Evolutionary conservation across 2,888 invertebrate genomes (phyloP), one percentile per base, ranked within the genome.

Genomic region (Lycophotia porphyrea): DNA sequence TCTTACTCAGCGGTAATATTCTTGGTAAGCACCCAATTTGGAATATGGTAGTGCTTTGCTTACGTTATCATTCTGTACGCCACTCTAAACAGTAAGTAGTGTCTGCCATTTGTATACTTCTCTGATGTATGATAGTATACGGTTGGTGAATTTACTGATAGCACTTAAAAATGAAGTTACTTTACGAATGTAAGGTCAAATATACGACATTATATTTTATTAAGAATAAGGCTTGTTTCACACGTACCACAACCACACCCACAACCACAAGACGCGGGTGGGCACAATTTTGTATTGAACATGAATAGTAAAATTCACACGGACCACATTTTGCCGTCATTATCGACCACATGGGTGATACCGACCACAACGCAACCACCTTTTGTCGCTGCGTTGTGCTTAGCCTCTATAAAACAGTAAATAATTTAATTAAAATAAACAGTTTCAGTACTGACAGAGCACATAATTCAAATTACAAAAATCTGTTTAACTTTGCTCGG

Each of bases 11-110:
- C 79, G 21, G 55, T 72, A 49, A 79, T 71, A 71, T 49, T 65
- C 52, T 75, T 24, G 55, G 64, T 76, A 76, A 81, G 79, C 66
- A 81, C 31, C 21, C 64, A 78, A 27, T 78, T 78, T 70, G 31
- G 11, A 55, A 47, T 42, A 72, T 39, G 44, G 64, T 52, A 55
- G 60, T 44, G 79, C 65, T 80, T 65, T 34, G 36, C 36, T 60
- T 74, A 69, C 31, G 39, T 42, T 39, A 49, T 55, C 18, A 64
- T 75, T 15, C 47, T 49, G 60, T 75, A 75, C 39, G 64, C 52
- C 34, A 80, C 24, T 65, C 24, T 34, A 5, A 73, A 65, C 31
- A 75, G 39, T 44, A 39, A 47, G 42, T 52, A 68, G 42, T 44
- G 47, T n/a, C 15, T 73, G n/a, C 0, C 44, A 69, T 68, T 47